These are phyloP conservation scores for Idris sp. DNA, from an alignment of 1,140 invertebrate genomes.

Conservation along the genomic window DNA sequence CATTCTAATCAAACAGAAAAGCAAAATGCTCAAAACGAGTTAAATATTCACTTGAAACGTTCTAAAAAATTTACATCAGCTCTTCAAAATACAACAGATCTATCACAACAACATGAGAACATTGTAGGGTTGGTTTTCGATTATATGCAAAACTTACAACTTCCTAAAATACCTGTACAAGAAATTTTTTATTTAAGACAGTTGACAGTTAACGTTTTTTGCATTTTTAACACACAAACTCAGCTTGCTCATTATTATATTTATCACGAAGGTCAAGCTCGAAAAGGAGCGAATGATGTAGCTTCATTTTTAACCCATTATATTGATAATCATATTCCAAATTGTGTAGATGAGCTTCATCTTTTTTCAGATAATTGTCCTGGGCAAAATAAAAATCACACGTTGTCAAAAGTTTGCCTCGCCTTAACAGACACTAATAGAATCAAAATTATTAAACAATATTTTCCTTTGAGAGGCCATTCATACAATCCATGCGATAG, in stretches of 20 bases:
- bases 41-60: slow-evolving; percentile 6
- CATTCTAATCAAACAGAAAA: background rate
- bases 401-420: background rate
- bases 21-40: background rate
- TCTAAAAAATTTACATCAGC: slow-evolving; percentile 1
- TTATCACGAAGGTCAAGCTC: slow-evolving; percentile 18
- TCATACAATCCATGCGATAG: background rate
- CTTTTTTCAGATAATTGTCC: slow-evolving; percentile 14
- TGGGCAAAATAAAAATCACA: slow-evolving; percentile 12
- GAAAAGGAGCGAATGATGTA: slow-evolving; percentile 7
- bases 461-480: slow-evolving; percentile 4
- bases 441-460: slow-evolving; percentile 1
- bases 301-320: slow-evolving; percentile 1
- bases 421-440: slow-evolving; percentile 5
- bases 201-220: slow-evolving; percentile 53
- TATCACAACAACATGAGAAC: slow-evolving; percentile 25
- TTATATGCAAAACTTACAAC: slow-evolving; percentile 62
- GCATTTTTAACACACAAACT: slow-evolving; percentile 40
- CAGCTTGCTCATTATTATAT: slow-evolving; percentile 2
- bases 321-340: slow-evolving; percentile 5
- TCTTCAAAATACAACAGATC: slow-evolving; percentile 3
- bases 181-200: slow-evolving; percentile 60
- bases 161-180: slow-evolving; percentile 53
- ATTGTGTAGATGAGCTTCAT: slow-evolving; percentile 4
- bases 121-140: slow-evolving; percentile 30